Evolutionary conservation across 2,888 invertebrate genomes (phyloP).

Genomic region (Sphaeridia pumilis): DNA sequence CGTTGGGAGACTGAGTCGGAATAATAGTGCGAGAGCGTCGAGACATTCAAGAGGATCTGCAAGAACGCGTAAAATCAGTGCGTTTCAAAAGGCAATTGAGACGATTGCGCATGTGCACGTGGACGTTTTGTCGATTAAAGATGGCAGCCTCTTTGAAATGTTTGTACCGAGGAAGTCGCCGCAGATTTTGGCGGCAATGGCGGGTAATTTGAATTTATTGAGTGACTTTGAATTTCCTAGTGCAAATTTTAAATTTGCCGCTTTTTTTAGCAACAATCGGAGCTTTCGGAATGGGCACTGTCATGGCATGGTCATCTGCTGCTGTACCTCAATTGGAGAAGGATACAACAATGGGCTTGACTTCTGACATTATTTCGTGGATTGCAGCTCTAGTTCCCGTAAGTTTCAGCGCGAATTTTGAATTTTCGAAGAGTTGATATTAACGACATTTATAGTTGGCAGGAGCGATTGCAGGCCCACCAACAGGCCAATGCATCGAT

Average conservation of each 20-base stretch:
- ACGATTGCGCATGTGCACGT: slow-evolving; percentile 9
- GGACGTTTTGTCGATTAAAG: slow-evolving; percentile 4
- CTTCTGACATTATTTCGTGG: slow-evolving; percentile 46
- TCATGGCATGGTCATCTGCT: slow-evolving; percentile 24
- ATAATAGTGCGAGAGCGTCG: neutral
- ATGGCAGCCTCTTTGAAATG: slow-evolving; percentile 7
- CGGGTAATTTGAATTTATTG: slow-evolving; percentile 1
- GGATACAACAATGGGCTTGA: slow-evolving; percentile 8
- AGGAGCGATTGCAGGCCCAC: slow-evolving; percentile 24
- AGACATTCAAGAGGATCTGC: too few species aligned
- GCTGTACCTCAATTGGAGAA: slow-evolving; percentile 20
- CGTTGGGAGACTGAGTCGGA: neutral
- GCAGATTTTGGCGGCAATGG: slow-evolving; percentile 15
- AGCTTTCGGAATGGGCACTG: slow-evolving; percentile 30
- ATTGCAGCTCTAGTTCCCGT: slow-evolving; percentile 45
- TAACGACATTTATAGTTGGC: too few species aligned
- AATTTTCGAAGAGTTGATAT: neutral
- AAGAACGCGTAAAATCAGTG: slow-evolving; percentile 6
- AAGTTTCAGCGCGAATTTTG: neutral
- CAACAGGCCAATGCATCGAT: slow-evolving; percentile 20
- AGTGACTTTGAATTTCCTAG: neutral
- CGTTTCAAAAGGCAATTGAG: slow-evolving; percentile 6
- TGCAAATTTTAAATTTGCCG: neutral
- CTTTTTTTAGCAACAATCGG: slow-evolving; percentile 21
- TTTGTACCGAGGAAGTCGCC: slow-evolving; percentile 16